Evolutionary conservation across 2,888 invertebrate species (phyloP).

Genomic region (Oscheius myriophilus): DNA sequence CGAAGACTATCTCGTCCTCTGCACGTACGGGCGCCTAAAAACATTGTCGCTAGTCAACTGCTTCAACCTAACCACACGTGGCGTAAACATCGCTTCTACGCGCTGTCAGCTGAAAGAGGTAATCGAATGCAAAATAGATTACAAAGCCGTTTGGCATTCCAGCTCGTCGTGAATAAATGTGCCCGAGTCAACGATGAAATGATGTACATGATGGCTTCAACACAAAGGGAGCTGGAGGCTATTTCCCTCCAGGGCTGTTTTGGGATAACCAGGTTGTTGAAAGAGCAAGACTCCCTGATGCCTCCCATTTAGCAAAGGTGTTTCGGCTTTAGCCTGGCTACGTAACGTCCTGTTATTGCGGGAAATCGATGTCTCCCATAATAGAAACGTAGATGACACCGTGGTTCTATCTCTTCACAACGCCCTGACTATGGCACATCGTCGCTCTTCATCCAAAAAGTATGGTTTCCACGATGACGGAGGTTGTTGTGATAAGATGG

Average conservation of each 20-base stretch:
- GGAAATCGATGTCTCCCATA: constrained; percentile 35
- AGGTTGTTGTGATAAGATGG: constrained; percentile 7
- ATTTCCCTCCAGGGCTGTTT: constrained; percentile 39
- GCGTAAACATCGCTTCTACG: constrained; percentile 31
- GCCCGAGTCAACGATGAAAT: constrained; percentile 38
- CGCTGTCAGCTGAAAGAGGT: constrained; percentile 41
- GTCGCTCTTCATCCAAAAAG: constrained; percentile 4
- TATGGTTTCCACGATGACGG: constrained; percentile 22
- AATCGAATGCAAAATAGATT: not conserved
- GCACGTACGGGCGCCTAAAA: constrained; percentile 29
- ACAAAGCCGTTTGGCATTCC: constrained; percentile 7
- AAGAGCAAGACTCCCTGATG: not conserved
- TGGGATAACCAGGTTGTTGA: constrained; percentile 36
- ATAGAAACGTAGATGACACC: constrained; percentile 40
- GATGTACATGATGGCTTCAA: constrained; percentile 38
- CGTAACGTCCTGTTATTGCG: constrained; percentile 34
- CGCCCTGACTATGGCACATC: constrained; percentile 37
- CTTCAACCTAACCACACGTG: constrained; percentile 37
- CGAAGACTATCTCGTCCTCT: constrained; percentile 31
- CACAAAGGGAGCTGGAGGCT: constrained; percentile 34
- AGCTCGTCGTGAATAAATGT: constrained; percentile 39
- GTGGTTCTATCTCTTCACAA: constrained; percentile 43
- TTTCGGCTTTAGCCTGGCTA: constrained; percentile 39
- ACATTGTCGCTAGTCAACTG: constrained; percentile 37
- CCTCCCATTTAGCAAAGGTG: constrained; percentile 36